These are phyloP conservation scores for Puffinus mauretanicus DNA, from an alignment of 2,113 vertebrate genomes.

Conservation along the genomic window DNA sequence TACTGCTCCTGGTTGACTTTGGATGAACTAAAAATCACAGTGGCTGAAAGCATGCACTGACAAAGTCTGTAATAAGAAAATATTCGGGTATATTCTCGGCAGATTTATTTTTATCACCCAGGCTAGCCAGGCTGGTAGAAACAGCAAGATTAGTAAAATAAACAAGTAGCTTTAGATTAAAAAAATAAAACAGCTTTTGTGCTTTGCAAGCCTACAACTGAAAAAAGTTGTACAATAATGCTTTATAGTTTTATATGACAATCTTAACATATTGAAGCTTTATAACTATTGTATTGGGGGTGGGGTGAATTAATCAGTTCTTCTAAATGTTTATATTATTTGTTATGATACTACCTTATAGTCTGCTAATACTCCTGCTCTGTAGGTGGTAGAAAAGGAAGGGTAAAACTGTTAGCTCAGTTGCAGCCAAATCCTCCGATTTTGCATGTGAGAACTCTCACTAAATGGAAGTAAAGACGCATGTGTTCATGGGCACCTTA, in stretches of 20 bases:
- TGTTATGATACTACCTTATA: not conserved
- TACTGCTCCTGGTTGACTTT: not conserved
- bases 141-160: not conserved
- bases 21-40: constrained; percentile 47
- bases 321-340: not conserved
- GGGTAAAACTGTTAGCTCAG: not conserved
- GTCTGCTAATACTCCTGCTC: not conserved
- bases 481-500: not conserved
- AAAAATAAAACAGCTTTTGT: not conserved
- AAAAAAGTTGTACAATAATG: not conserved
- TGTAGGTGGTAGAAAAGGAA: not conserved
- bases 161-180: not conserved
- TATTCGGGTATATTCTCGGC: accelerated
- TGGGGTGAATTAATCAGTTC: not conserved
- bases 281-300: not conserved
- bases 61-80: not conserved
- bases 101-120: not conserved
- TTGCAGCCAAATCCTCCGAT: not conserved
- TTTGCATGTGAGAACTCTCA: not conserved
- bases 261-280: not conserved
- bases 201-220: not conserved
- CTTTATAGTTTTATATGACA: not conserved
- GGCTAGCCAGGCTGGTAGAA: not conserved
- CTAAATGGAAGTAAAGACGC: not conserved
- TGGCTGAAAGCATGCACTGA: not conserved